Base-by-base conservation (phyloP, 1,140 invertebrate genomes). In the Leptoteleia sp. region DNA sequence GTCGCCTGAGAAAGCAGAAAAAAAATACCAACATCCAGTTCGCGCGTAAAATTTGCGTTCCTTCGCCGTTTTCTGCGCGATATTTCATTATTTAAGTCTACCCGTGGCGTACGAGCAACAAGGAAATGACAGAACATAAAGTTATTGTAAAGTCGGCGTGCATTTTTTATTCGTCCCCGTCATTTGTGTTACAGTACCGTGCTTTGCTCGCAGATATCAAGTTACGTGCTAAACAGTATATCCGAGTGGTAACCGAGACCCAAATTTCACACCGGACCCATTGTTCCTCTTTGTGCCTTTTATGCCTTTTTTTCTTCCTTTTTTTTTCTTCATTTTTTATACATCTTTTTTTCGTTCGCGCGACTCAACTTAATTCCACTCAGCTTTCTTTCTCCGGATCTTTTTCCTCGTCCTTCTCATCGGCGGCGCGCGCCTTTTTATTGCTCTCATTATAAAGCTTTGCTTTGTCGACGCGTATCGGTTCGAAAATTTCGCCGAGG, bases 211-310 rank as follows among this genome's bases (percentile, higher is more conserved):
- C 57, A 55, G 82, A 81, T 86, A 82, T 86, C 85, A 81, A 80
- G 83, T 87, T 87, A 87, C 84, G 79, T 73, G 83, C 62, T 82
- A 86, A 86, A 83, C 83, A 65, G 77, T 79, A 81, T 61, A 78
- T 61, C 50, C 71, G 48, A 76, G 70, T 65, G 72, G 84, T 83
- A 84, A 86, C 82, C 72, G 83, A 86, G 80, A 83, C 80, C 83
- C 76, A 71, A 84, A 82, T 79, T 79, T 43, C 81, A 84, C 82
- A 82, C 79, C 81, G 72, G 70, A 80, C 54, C 81, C 83, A 85
- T 86, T 85, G 83, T 86, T 83, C 84, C 78, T 82, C 73, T 43
- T 52, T 25, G 43, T 73, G 52, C 42, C 68, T 47, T 73, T 62
- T 61, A 62, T 48, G 52, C 35, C 43, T 61, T 38, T 71, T 42